Evolutionary conservation across 1,140 invertebrate genomes (phyloP), one percentile per base, ranked within the genome.

Genomic region (Tribolium castaneum): DNA sequence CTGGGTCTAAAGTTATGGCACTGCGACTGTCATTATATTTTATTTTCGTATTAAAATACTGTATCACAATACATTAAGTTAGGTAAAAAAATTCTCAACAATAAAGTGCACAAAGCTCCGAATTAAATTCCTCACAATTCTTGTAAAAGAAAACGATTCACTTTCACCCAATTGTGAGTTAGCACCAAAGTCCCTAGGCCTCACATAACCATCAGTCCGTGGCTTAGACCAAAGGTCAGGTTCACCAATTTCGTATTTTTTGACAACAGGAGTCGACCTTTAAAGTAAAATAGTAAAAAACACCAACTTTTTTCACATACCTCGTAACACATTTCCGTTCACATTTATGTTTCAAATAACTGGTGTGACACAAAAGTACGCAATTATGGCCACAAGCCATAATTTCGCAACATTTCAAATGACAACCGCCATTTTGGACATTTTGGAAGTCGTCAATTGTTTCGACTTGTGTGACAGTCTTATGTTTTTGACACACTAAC

Each of bases 351-450:
- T 77, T 25, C 1, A 51, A 16, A 80, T 92, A 91, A 1, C 87
- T 84, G 2, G 87, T 84, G 78, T 91, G 90, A 74, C 90, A 91
- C 5, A 90, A 22, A 86, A 86, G 82, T 91, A 92, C n/a, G 73
- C 72, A 81, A 19, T 19, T 19, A 19, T 19, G 16, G 16, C 88
- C 88, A 82, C 91, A 92, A 2, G 51, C 56, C 16, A 90, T 76
- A 12, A 78, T 75, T 5, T 56, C 82, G 56, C 84, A 83, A 78
- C 89, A 90, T 66, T 85, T 83, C 22, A 81, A 25, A 10, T 83
- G 56, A 79, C 90, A 90, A 10, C 89, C 89, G 1, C 89, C 89
- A 84, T 90, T 88, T 0, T 87, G 84, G 7, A 87, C 85, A 30
- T 85, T 86, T 2, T 82, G 10, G 82, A 90, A 90, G 80, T 90